phyloP scores from a whole-genome alignment of 1,140 invertebrate genomes.

The Drosophila ohnishii region DNA sequence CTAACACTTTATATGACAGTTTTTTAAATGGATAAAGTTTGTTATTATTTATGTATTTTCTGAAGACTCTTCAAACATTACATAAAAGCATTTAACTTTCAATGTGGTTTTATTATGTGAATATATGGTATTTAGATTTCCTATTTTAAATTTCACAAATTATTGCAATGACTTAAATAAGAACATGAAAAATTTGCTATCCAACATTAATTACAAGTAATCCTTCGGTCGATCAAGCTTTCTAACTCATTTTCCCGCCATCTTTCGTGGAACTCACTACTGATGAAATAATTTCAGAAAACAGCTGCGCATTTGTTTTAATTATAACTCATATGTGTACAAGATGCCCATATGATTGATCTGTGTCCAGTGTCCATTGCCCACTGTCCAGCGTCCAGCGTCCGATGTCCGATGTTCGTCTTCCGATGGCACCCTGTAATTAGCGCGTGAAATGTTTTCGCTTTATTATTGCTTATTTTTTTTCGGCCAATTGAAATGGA shows the following conservation, averaged over 20 bases:
- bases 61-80: too few species aligned
- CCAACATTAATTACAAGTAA: neutral
- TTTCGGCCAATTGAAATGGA: slow-evolving; percentile 78
- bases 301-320: slow-evolving; percentile 75
- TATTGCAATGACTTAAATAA: too few species aligned
- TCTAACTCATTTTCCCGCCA: neutral
- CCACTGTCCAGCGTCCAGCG: slow-evolving; percentile 45
- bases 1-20: neutral
- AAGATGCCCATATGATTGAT: slow-evolving; percentile 70
- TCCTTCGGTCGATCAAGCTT: slow-evolving; percentile 5
- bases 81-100: too few species aligned
- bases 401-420: slow-evolving; percentile 26
- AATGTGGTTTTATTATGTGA: too few species aligned
- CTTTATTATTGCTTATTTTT: slow-evolving; percentile 45
- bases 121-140: too few species aligned
- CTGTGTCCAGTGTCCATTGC: slow-evolving; percentile 58
- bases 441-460: slow-evolving; percentile 69
- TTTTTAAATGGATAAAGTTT: neutral
- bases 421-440: slow-evolving; percentile 72
- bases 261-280: slow-evolving; percentile 24
- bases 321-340: slow-evolving; percentile 35
- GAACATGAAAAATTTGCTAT: neutral
- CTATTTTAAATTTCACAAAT: neutral
- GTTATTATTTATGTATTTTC: too few species aligned
- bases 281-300: slow-evolving; percentile 68